Evolutionary conservation across 2,797 vertebrate genomes (phyloP).

Genomic region (Calcarius lapponicus): DNA sequence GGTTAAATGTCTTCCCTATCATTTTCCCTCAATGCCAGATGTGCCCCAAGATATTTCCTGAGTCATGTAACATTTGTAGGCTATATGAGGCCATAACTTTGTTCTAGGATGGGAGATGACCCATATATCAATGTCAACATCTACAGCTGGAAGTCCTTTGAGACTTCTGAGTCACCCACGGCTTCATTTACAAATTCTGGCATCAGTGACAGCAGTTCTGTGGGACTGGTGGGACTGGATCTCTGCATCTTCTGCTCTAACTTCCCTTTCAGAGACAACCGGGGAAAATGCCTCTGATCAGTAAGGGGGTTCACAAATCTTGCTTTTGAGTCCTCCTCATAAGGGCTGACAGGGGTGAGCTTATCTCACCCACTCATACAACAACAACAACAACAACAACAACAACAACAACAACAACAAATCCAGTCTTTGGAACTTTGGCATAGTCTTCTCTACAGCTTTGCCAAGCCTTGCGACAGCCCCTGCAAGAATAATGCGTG

Average conservation of each 20-base stretch:
- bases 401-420: background rate
- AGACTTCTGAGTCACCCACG: background rate
- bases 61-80: background rate
- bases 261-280: background rate
- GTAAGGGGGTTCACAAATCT: background rate
- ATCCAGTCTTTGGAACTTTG: background rate
- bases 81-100: background rate
- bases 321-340: background rate
- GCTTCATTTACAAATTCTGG: background rate
- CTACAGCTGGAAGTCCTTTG: background rate
- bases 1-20: conserved; percentile 22
- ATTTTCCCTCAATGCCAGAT: background rate
- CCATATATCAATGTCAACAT: background rate
- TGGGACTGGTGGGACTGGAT: background rate
- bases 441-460: background rate
- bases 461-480: background rate
- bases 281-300: background rate
- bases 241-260: background rate
- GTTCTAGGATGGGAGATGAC: background rate
- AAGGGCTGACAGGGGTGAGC: background rate
- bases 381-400: background rate
- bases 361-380: background rate
- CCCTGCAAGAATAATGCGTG: background rate
- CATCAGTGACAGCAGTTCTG: background rate
- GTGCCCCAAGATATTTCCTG: conserved; percentile 7